Conservation (phyloP, 2,888 invertebrate species). For the Campaea margaritaria region DNA sequence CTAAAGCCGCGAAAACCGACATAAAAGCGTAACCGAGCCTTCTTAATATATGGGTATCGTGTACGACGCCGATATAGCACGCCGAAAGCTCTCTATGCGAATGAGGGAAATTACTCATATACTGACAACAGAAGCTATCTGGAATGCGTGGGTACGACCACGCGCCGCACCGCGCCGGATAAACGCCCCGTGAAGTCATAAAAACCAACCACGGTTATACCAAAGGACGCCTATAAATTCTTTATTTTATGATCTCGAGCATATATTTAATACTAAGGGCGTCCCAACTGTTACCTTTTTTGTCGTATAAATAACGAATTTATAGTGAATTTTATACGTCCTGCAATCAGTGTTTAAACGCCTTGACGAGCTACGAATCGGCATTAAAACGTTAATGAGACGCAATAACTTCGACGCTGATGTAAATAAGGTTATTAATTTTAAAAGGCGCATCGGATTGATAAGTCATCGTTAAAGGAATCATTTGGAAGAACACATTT, state of each 20-base stretch:
- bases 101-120: constrained; percentile 61
- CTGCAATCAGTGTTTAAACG: constrained; percentile 70
- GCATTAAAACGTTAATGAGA: constrained; percentile 57
- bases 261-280: constrained; percentile 82
- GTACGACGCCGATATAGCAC: constrained; percentile 26
- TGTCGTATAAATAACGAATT: constrained; percentile 76
- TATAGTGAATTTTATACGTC: constrained; percentile 72
- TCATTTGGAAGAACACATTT: constrained; percentile 47
- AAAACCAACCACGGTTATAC: constrained; percentile 81
- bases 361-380: constrained; percentile 46
- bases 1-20: constrained; percentile 38
- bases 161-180: constrained; percentile 65
- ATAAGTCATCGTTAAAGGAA: constrained; percentile 49
- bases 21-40: constrained; percentile 39
- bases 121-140: constrained; percentile 66
- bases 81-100: constrained; percentile 25
- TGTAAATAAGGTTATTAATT: constrained; percentile 61
- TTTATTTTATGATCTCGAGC: constrained; percentile 81
- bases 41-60: constrained; percentile 39
- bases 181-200: constrained; percentile 82
- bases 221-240: constrained; percentile 84
- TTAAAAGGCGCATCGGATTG: constrained; percentile 49
- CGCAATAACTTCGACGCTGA: constrained; percentile 54
- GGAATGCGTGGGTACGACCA: constrained; percentile 72
- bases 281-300: constrained; percentile 78